These are phyloP conservation scores for Conomelus anceps DNA, from an alignment of 2,888 invertebrate genomes.

Conservation along the genomic window DNA sequence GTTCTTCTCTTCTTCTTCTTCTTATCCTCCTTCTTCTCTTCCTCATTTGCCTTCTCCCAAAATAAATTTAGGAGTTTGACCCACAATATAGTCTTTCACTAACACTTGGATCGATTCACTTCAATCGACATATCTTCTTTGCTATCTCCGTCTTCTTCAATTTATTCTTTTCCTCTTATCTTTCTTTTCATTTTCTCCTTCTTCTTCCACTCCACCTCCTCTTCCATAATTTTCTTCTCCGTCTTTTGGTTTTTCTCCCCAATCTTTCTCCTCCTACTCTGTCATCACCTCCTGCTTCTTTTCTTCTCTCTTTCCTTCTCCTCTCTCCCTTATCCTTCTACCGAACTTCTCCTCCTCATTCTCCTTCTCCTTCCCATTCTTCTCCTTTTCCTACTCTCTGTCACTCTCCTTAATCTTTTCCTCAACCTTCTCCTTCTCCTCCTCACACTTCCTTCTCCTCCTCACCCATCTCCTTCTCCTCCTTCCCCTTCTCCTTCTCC, in stretches of 20 bases:
- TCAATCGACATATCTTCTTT: no score
- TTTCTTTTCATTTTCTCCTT: no score
- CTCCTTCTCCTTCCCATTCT: background rate
- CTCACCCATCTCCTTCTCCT: background rate
- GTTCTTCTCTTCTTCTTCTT: no score
- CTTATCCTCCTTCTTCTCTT: no score
- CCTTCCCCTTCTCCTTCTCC: background rate
- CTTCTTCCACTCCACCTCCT: no score
- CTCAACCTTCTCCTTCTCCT: background rate
- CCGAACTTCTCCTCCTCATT: background rate
- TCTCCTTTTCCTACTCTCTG: background rate
- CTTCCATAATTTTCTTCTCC: no score
- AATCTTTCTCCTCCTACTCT: constrained; percentile 3
- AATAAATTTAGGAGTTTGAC: no score
- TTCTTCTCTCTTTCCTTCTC: background rate
- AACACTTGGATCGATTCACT: no score
- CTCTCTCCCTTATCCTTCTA: background rate
- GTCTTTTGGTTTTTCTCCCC: background rate
- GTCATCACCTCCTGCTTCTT: background rate
- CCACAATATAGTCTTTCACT: no score
- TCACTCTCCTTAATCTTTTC: background rate
- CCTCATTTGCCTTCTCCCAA: no score
- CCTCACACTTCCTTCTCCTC: background rate
- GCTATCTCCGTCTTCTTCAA: no score
- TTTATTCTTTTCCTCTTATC: no score